Evolutionary conservation across 2,888 invertebrate genomes (phyloP).

Genomic region (Hydrotaea diabolus): DNA sequence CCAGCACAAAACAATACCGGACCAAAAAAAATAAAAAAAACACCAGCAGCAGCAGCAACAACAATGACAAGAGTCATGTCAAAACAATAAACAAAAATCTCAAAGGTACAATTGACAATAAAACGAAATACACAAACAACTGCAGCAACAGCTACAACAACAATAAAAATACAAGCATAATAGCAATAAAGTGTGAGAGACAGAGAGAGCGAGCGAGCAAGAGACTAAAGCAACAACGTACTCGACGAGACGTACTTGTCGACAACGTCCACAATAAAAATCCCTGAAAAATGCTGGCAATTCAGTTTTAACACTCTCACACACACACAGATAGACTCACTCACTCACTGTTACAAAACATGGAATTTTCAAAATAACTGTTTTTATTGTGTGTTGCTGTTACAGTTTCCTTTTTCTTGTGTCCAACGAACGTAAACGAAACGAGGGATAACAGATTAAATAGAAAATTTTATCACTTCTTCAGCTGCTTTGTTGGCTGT

Average conservation of each 20-base stretch:
- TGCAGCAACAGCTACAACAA: background rate
- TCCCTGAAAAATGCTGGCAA: constrained; percentile 3
- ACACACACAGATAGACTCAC: constrained; percentile 1
- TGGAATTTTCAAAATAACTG: background rate
- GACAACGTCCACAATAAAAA: background rate
- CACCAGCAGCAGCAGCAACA: background rate
- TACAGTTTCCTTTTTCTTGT: background rate
- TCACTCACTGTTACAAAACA: background rate
- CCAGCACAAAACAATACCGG: background rate
- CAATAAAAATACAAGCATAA: background rate
- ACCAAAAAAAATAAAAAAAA: too few species aligned
- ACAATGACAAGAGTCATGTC: constrained; percentile 31
- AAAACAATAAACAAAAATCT: constrained; percentile 56
- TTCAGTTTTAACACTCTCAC: background rate
- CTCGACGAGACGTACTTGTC: background rate
- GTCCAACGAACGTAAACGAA: background rate
- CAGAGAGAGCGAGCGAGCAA: background rate
- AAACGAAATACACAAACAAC: background rate
- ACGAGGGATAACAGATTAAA: background rate
- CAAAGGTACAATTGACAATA: constrained; percentile 64
- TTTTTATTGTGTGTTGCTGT: background rate
- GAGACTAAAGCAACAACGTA: background rate
- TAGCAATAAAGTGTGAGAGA: background rate
- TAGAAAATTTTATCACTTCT: background rate
- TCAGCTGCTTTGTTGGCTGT: background rate